Evolutionary conservation across 2,888 invertebrate species (phyloP).

Genomic region (Calameuta filiformis): DNA sequence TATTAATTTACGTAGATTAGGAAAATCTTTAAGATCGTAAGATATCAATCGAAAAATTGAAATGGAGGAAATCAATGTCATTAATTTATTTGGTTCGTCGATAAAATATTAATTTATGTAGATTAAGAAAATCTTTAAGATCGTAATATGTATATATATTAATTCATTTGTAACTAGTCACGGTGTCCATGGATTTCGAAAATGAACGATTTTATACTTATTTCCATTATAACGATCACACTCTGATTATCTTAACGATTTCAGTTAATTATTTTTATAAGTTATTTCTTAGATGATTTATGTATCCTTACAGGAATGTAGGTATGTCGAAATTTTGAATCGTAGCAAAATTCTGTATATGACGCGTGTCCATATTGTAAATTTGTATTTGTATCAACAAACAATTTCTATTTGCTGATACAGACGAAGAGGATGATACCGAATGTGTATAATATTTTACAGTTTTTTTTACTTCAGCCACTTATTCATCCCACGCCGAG

Average conservation of each 20-base stretch:
- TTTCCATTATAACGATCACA: neutral
- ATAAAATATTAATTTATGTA: too few relatives aligned
- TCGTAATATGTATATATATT: too few relatives aligned
- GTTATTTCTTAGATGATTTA: too few relatives aligned
- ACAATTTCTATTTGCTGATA: neutral
- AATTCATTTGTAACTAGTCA: too few relatives aligned
- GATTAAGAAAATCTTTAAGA: too few relatives aligned
- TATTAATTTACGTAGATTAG: too few relatives aligned
- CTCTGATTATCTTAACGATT: neutral
- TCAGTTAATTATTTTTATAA: neutral
- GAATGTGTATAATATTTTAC: neutral
- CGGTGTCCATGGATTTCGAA: neutral
- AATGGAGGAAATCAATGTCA: too few relatives aligned
- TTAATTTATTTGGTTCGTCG: too few relatives aligned
- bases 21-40: too few relatives aligned
- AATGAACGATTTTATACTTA: too few relatives aligned
- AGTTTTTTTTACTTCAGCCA: neutral
- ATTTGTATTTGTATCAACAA: neutral
- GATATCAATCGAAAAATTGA: too few relatives aligned
- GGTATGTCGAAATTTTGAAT: neutral
- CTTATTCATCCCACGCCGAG: neutral
- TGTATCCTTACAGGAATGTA: too few relatives aligned
- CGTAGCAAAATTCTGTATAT: neutral
- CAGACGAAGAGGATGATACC: neutral
- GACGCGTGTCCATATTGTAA: neutral